These are phyloP conservation scores for Arctocebus calabarensis DNA, from an alignment of 2,797 vertebrate genomes.

Conservation along the genomic window DNA sequence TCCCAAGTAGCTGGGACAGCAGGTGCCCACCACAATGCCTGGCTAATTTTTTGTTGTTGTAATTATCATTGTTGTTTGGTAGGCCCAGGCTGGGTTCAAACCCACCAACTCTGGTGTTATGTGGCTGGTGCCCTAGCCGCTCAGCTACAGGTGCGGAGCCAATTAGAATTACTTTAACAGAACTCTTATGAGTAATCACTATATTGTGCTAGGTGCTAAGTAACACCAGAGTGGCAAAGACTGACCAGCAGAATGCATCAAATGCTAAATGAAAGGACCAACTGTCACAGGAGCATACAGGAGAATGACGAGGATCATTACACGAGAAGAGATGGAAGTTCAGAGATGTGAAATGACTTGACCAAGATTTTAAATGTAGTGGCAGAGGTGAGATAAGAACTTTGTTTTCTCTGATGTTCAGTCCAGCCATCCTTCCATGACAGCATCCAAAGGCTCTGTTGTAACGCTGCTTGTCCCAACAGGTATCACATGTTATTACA, in stretches of 20 bases:
- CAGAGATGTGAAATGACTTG: not conserved
- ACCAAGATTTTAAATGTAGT: not conserved
- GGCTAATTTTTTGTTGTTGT: too few relatives aligned
- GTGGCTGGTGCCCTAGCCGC: too few relatives aligned
- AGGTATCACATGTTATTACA: not conserved
- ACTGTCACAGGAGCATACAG: not conserved
- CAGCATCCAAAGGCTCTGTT: not conserved
- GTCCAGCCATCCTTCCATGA: not conserved
- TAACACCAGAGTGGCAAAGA: not conserved
- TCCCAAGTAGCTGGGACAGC: too few relatives aligned
- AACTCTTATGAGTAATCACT: not conserved
- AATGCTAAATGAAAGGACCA: not conserved
- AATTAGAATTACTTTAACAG: constrained; percentile 42
- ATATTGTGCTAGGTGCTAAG: not conserved
- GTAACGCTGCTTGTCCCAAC: not conserved
- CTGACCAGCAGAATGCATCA: not conserved
- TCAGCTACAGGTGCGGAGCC: too few relatives aligned
- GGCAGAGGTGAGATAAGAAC: not conserved
- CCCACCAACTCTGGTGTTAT: too few relatives aligned
- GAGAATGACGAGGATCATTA: not conserved
- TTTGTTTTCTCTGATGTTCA: not conserved
- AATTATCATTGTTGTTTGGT: too few relatives aligned
- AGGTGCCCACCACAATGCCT: too few relatives aligned
- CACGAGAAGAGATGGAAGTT: not conserved
- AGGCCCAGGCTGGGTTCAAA: too few relatives aligned